Evolutionary conservation across 2,888 invertebrate species (phyloP).

Genomic region (Synergus itoensis): DNA sequence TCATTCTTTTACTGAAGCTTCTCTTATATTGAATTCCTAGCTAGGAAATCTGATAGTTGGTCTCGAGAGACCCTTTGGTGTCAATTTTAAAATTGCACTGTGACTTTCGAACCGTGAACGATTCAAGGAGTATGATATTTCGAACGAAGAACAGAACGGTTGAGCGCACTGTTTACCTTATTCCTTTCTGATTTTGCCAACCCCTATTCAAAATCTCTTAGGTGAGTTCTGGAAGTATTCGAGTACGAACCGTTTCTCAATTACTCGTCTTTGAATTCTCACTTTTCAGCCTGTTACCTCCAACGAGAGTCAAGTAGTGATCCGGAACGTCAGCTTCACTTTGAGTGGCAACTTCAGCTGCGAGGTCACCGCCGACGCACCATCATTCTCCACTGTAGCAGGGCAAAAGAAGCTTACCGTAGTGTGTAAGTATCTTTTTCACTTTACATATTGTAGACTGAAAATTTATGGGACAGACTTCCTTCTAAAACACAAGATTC

Average conservation of each 20-base stretch:
- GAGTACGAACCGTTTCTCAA: constrained; percentile 19
- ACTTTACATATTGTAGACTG: neutral
- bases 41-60: neutral
- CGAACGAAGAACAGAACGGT: constrained; percentile 23
- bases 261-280: constrained; percentile 34
- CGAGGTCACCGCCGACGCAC: constrained; percentile 88
- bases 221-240: constrained; percentile 3
- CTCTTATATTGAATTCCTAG: neutral
- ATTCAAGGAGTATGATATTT: constrained; percentile 16
- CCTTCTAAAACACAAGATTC: no score
- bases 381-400: constrained; percentile 84
- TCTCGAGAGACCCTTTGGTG: constrained; percentile 29
- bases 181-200: constrained; percentile 15
- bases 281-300: constrained; percentile 84
- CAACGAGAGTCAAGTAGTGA: constrained; percentile 86
- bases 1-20: neutral
- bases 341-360: constrained; percentile 89
- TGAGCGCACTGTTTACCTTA: constrained; percentile 21
- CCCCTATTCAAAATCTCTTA: constrained; percentile 6
- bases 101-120: constrained; percentile 13
- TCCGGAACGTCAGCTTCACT: constrained; percentile 84
- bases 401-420: constrained; percentile 85
- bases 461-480: neutral
- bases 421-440: constrained; percentile 83
- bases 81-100: constrained; percentile 29